Evolutionary conservation across 1,140 invertebrate genomes (phyloP), one percentile per base, ranked within the genome.

Genomic region (Drosophila pectinifera): DNA sequence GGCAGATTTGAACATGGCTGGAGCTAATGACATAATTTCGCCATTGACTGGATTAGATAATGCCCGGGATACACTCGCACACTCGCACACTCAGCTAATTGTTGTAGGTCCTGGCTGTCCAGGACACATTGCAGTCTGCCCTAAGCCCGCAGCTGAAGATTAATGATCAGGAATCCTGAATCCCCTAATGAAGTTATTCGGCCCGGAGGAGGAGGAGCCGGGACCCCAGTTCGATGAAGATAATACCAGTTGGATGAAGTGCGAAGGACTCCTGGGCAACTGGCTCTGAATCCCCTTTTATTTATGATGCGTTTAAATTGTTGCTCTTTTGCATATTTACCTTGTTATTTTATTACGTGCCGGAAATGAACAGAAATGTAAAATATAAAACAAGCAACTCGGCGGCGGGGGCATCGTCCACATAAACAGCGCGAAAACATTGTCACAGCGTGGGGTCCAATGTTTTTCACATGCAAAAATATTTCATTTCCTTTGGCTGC

Each of bases 391-490:
- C 51, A 72, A 63, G 54, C 20, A 62, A 16, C 45, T 16, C 58
- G 43, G 49, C 76, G 36, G 61, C 68, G 58, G 61, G 64, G 58
- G 34, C 70, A 51, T 39, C 68, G 73, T 43, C 62, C 58, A 73
- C 62, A 88, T 82, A 86, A 86, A 88, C 70, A 88, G 83, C 70
- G 65, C 56, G 70, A 86, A 79, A 86, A 88, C 83, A 86, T 88
- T 86, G 83, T 88, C 83, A 83, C 83, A 86, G 83, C 79, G 69
- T 76, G 83, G 73, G 86, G 75, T 88, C 83, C 77, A 86, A 86
- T 86, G 70, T 79, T 82, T 88, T 86, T 86, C 79, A 88, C 85
- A 88, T 86, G 83, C 83, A 86, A 86, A 88, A 88, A 86, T 86
- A 88, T 86, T 86, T 86, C 83, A 86, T 86, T 86, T 86, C 83